Evolutionary conservation across 2,888 invertebrate genomes (phyloP).

Genomic region (Ochlodes sylvanus): DNA sequence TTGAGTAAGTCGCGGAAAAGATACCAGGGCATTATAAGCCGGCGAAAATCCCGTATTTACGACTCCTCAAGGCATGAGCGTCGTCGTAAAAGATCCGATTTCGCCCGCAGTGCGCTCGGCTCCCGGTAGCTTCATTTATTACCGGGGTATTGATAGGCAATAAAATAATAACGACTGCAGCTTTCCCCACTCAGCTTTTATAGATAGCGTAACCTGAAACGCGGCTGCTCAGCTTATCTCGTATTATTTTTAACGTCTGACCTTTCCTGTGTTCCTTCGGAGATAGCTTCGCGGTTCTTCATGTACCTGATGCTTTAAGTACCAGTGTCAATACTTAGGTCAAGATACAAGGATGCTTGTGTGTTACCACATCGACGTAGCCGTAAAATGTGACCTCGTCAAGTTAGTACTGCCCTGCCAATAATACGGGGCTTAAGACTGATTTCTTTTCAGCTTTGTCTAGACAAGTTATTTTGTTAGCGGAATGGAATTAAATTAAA

Average conservation of each 20-base stretch:
- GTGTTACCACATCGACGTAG: too few relatives aligned
- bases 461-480: too few relatives aligned
- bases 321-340: too few relatives aligned
- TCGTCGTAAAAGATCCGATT: constrained; percentile 20
- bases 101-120: constrained; percentile 14
- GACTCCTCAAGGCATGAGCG: constrained; percentile 2
- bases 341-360: too few relatives aligned
- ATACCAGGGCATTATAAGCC: constrained; percentile 27
- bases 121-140: constrained; percentile 34
- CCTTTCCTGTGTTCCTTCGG: constrained; percentile 24
- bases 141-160: constrained; percentile 47
- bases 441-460: too few relatives aligned
- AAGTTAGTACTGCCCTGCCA: too few relatives aligned
- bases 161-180: constrained; percentile 56
- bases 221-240: constrained; percentile 17
- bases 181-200: constrained; percentile 50
- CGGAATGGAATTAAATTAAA: too few relatives aligned
- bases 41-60: constrained; percentile 21
- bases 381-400: too few relatives aligned
- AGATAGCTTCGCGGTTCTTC: constrained; percentile 8
- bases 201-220: constrained; percentile 39
- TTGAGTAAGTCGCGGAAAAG: constrained; percentile 10
- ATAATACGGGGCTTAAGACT: too few relatives aligned
- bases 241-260: constrained; percentile 33
- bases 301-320: neutral